A percentile compares a stretch with the other conserved stretches of the same genome.
These are phyloP conservation scores for Sebastes iracundus DNA, from an alignment of 2,797 vertebrate species.

Conservation along the genomic window DNA sequence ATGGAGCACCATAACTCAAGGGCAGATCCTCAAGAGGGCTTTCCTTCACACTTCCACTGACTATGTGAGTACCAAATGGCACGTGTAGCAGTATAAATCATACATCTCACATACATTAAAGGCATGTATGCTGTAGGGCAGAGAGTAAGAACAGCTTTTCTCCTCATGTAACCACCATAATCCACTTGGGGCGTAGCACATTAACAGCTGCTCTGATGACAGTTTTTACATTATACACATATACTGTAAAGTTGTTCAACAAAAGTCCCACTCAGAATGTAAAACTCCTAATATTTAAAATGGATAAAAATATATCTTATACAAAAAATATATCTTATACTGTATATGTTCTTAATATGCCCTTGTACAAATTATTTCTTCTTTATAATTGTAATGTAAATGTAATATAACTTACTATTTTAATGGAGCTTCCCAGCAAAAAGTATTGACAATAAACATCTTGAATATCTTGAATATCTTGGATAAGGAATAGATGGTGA, in stretches of 20 bases:
- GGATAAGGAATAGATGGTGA: neutral
- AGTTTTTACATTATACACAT: neutral
- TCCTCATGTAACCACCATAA: conserved; percentile 20
- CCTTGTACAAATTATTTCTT: too few species aligned
- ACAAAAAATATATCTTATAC: too few species aligned
- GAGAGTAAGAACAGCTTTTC: conserved; percentile 12
- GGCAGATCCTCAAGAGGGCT: conserved; percentile 7
- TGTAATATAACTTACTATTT: too few species aligned
- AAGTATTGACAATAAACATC: too few species aligned
- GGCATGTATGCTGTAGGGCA: neutral
- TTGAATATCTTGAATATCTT: too few species aligned
- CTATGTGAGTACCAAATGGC: neutral
- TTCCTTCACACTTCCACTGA: neutral
- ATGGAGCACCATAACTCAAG: conserved; percentile 17
- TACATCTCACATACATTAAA: neutral
- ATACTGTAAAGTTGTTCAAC: neutral
- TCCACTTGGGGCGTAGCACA: conserved; percentile 30
- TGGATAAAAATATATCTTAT: neutral
- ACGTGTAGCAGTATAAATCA: neutral
- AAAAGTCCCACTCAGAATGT: neutral
- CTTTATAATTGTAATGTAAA: too few species aligned
- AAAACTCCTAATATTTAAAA: neutral
- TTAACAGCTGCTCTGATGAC: conserved; percentile 10
- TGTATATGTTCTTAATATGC: too few species aligned
- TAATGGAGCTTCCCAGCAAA: too few species aligned